Percentiles rank a stretch among this genome's conserved stretches.
These are phyloP conservation scores for Chelonia mydas DNA, from an alignment of 2,797 vertebrate genomes.

Conservation along the genomic window DNA sequence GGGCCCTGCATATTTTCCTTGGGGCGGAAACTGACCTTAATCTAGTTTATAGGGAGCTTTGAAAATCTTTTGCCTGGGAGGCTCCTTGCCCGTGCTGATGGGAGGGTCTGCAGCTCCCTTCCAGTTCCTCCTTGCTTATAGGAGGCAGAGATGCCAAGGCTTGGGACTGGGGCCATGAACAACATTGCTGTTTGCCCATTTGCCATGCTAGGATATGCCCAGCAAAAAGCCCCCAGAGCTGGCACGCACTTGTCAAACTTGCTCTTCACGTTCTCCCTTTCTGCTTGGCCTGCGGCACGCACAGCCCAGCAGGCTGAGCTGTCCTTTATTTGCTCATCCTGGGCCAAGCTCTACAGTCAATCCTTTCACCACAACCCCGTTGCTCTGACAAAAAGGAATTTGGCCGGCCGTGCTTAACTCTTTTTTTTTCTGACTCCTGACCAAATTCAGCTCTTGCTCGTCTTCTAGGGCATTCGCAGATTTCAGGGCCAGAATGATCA, in stretches of 20 bases:
- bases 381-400: not conserved
- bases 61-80: not conserved
- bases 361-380: not conserved
- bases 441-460: not conserved
- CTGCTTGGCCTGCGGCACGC: not conserved
- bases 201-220: not conserved
- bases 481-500: not conserved
- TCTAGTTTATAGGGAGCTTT: not conserved
- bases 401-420: not conserved
- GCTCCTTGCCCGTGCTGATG: not conserved
- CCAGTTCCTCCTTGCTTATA: not conserved
- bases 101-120: accelerated
- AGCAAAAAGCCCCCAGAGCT: accelerated
- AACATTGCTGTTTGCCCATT: accelerated
- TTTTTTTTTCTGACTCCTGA: not conserved
- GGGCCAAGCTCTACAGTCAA: not conserved
- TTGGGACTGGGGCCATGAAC: not conserved
- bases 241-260: not conserved
- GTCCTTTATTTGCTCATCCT: not conserved
- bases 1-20: not conserved
- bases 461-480: not conserved
- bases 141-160: not conserved
- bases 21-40: accelerated
- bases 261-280: not conserved
- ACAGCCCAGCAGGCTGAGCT: not conserved